A percentile compares a stretch with the other conserved stretches of the same genome.
Conservation (phyloP, 1,140 invertebrate genomes). For the Leptopilina boulardi region DNA sequence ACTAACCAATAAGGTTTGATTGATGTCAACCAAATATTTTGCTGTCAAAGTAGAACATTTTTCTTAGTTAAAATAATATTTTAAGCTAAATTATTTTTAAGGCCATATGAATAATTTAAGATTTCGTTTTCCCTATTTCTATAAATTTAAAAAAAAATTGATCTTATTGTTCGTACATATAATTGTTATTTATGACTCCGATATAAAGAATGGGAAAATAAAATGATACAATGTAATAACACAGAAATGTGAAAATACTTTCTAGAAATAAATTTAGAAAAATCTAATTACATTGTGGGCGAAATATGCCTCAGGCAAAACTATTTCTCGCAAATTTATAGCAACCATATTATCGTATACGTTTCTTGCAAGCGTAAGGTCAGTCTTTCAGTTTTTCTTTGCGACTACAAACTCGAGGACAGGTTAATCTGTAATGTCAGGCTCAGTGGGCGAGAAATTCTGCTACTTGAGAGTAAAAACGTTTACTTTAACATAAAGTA, state of each 20-base stretch:
- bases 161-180: too few relatives aligned
- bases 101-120: too few relatives aligned
- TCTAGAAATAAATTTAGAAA: background rate
- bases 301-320: background rate
- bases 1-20: too few relatives aligned
- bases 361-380: background rate
- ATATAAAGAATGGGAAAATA: too few relatives aligned
- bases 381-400: conserved; percentile 14
- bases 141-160: too few relatives aligned
- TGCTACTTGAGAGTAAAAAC: background rate
- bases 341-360: background rate
- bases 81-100: too few relatives aligned
- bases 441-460: background rate
- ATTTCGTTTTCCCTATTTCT: too few relatives aligned
- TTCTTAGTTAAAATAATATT: too few relatives aligned
- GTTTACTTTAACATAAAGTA: background rate
- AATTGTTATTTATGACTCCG: too few relatives aligned
- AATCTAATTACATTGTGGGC: background rate
- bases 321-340: conserved; percentile 5
- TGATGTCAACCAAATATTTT: too few relatives aligned
- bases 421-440: conserved; percentile 17
- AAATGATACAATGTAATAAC: background rate
- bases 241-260: background rate
- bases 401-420: conserved; percentile 1
- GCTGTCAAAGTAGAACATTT: too few relatives aligned